These are phyloP conservation scores for Lerista edwardsae DNA, from an alignment of 2,797 vertebrate genomes.

Conservation along the genomic window DNA sequence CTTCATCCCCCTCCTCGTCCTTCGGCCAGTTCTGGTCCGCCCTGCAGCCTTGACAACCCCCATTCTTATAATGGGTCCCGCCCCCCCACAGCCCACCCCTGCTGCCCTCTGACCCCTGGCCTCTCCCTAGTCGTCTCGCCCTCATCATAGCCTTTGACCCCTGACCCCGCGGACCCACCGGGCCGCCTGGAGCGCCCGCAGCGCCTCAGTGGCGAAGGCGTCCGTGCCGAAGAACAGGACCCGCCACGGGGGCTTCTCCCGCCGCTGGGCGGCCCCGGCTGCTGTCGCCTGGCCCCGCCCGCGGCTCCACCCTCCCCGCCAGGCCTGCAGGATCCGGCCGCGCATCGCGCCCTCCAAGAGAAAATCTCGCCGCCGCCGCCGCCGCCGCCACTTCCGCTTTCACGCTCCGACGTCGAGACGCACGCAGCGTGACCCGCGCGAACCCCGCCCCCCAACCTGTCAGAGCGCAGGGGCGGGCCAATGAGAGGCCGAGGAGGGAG, in stretches of 20 bases:
- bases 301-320: not conserved
- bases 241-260: conserved; percentile 82
- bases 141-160: accelerated
- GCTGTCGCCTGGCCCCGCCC: not conserved
- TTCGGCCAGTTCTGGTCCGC: no score
- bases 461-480: no score
- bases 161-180: not conserved
- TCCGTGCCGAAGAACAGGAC: conserved; percentile 92
- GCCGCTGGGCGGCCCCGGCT: not conserved
- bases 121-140: accelerated
- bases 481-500: not conserved
- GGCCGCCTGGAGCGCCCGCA: conserved; percentile 79
- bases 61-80: no score
- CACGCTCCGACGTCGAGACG: not conserved
- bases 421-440: accelerated
- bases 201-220: conserved; percentile 83
- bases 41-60: no score
- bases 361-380: not conserved
- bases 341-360: not conserved
- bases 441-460: not conserved
- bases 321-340: not conserved
- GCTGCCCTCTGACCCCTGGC: not conserved
- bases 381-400: not conserved
- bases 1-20: no score
- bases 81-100: not conserved